These are phyloP conservation scores for Seladonia tumulorum DNA, from an alignment of 2,888 invertebrate species.

Conservation along the genomic window DNA sequence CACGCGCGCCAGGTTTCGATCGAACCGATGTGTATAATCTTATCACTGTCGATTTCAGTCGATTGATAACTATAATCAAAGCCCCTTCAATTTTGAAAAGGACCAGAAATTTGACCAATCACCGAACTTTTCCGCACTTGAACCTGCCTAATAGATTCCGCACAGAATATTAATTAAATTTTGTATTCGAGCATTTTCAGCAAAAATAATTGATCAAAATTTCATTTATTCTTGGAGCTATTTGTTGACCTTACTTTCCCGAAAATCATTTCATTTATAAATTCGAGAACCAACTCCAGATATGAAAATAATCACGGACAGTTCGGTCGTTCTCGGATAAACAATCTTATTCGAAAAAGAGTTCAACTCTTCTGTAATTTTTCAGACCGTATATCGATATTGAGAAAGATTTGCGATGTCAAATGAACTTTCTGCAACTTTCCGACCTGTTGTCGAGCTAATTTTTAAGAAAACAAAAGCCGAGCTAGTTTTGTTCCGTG, in stretches of 20 bases:
- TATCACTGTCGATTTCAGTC: conserved; percentile 3
- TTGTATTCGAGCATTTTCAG: too few relatives aligned
- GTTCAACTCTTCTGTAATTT: neutral
- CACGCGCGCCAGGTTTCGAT: neutral
- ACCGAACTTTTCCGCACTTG: neutral
- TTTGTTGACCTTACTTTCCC: neutral
- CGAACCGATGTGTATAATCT: neutral
- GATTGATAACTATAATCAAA: neutral
- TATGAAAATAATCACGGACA: too few relatives aligned
- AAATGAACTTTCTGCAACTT: too few relatives aligned
- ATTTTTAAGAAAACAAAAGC: neutral
- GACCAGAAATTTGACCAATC: neutral
- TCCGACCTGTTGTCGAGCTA: neutral
- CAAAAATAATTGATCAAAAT: too few relatives aligned
- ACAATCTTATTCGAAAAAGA: too few relatives aligned
- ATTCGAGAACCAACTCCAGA: too few relatives aligned
- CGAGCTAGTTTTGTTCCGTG: neutral
- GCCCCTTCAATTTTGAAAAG: neutral
- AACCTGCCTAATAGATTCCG: neutral
- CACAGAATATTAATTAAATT: too few relatives aligned
- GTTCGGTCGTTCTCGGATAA: too few relatives aligned
- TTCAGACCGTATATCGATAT: too few relatives aligned
- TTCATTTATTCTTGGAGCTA: neutral
- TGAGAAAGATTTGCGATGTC: too few relatives aligned
- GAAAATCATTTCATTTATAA: neutral